Base-by-base conservation (phyloP, 2,113 vertebrate species). In the Poicephalus meyeri region DNA sequence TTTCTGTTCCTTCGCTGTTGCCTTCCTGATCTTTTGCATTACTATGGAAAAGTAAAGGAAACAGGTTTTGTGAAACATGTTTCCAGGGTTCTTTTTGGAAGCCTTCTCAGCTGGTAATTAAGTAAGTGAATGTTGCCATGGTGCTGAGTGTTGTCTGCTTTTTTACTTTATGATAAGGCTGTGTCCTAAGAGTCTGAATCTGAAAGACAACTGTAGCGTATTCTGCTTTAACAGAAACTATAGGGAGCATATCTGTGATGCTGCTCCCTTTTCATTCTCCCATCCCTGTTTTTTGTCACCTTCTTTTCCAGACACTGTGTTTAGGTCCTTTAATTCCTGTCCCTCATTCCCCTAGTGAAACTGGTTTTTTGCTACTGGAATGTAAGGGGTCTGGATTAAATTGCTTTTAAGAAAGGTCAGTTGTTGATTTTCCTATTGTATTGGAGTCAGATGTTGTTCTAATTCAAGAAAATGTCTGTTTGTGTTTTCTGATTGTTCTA, bases 91-190 rank as follows among this genome's bases (percentile, higher is more conserved):
- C 79, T 42, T 50, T 58, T 88, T 94, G 60, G 60, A 88, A 86
- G 39, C 72, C 29, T 85, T 80, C 78, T 92, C 2, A 15, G 24
- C 53, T 89, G 47, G 39, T 92, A 84, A 81, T 95, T 74, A 91
- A 73, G 31, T 46, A 35, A 88, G 53, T 47, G 64, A 76, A 65
- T 91, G 90, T 95, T 96, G 91, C 88, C 73, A 86, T 94, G 91
- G 90, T 52, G 56, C 88, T 88, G 52, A 93, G 92, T 42, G 74
- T 47, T 84, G 29, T 63, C 86, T 94, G 80, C 73, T 86, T 79
- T 86, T 84, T 58, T 89, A 47, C 37, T 82, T 80, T 63, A 77
- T 91, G 87, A 53, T 88, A 91, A 91, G 79, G 12, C 52, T 80
- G 19, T 85, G 66, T 89, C 29, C 42, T 86, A 29, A 26, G n/a